A percentile compares a stretch with the other conserved stretches of the same genome.
Evolutionary conservation across 1,140 invertebrate genomes (phyloP).

Genomic region (Aleiodes sp.): DNA sequence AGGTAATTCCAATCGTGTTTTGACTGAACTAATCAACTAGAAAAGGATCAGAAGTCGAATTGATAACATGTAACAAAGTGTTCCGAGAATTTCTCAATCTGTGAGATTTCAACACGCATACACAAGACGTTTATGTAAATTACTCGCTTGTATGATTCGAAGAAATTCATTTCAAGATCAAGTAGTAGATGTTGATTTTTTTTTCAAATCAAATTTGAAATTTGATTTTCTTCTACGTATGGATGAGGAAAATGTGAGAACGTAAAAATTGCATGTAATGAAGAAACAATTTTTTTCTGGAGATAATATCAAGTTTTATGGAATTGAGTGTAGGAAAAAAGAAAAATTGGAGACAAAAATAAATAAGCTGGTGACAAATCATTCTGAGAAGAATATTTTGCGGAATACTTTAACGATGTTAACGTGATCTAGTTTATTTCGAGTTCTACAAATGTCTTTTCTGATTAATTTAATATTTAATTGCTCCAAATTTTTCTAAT

Average conservation of each 20-base stretch:
- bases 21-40: too few species aligned
- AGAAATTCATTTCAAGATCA: neutral
- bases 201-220: neutral
- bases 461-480: too few species aligned
- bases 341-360: neutral
- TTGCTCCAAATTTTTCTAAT: too few species aligned
- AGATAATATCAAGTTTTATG: too few species aligned
- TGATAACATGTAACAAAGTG: neutral
- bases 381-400: neutral
- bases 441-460: too few species aligned
- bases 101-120: neutral
- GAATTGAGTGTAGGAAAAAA: neutral
- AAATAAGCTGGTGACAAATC: neutral
- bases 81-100: neutral
- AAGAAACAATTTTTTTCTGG: too few species aligned
- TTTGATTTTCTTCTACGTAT: conserved; percentile 11
- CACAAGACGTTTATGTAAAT: neutral
- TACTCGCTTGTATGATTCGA: neutral
- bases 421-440: too few species aligned
- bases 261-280: too few species aligned
- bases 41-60: neutral
- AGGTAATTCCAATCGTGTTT: too few species aligned
- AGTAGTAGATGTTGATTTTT: neutral
- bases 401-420: too few species aligned
- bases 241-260: neutral